Base-by-base conservation (phyloP, 2,797 vertebrate species). In the Luscinia luscinia region DNA sequence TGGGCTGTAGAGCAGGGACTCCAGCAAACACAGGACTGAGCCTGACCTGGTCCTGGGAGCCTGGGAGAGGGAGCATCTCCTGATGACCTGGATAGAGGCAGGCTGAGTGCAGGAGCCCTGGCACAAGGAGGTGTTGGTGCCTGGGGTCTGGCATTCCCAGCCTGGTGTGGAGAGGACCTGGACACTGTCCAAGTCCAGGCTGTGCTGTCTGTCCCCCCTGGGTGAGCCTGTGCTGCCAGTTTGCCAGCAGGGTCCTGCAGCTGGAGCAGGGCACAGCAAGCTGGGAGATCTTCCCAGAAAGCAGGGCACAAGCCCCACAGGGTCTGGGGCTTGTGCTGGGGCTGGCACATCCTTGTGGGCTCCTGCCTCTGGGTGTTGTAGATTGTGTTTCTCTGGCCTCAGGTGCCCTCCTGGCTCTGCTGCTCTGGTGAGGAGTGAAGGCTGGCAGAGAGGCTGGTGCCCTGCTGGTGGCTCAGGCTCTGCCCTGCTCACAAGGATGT, bases 361-460 rank as follows among this genome's bases (percentile, higher is more conserved):
- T 84, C 6, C 0, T 40, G 2, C 54, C 64, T 89, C 78, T 73
- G 81, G 51, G 70, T 2, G 1, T 11, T 82, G 63, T 26, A 45
- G 45, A 13, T 70, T 0, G 0, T 36, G 9, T 69, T 79, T 66
- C 27, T 63, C 64, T 80, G 46, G 77, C 81, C 78, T 87, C 49
- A 36, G 48, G 38, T 90, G 94, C 68, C 68, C 75, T 94, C 32
- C 81, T 87, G 84, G 41, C 34, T 67, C 67, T 70, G 74, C 15
- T 34, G 67, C 27, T 54, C 90, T 54, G 58, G 51, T 51, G 55
- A 49, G 76, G 74, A 73, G 43, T 11, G 75, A 54, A 38, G 59
- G 34, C 3, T 0, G 0, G 54, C 49, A 88, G 77, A 45, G 41
- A 82, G 40, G 23, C 54, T 66, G 70, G 28, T 34, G 58, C 46